These are phyloP conservation scores for Apamea crenata DNA, from an alignment of 2,888 invertebrate species.

Conservation along the genomic window DNA sequence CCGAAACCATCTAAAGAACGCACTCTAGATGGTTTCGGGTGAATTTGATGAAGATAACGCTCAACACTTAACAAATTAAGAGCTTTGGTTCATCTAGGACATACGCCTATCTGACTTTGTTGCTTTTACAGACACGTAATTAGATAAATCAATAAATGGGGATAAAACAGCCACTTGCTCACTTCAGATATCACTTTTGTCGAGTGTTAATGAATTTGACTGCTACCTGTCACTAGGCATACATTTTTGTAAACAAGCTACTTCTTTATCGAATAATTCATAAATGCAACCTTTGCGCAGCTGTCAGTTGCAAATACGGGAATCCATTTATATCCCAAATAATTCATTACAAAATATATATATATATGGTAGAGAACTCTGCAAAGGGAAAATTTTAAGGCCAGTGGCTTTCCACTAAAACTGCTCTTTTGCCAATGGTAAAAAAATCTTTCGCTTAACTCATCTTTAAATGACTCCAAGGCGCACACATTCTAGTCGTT, in stretches of 20 bases:
- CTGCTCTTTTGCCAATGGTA: not conserved
- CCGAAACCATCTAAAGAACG: not conserved
- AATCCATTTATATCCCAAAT: not conserved
- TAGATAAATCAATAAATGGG: not conserved
- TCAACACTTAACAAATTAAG: not conserved
- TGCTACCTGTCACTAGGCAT: not conserved
- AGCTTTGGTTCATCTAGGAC: not conserved
- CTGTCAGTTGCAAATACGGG: not conserved
- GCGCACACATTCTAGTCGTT: not conserved
- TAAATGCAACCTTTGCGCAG: too few species aligned
- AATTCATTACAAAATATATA: not conserved
- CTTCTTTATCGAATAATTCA: not conserved
- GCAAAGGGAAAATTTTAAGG: not conserved
- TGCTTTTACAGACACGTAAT: not conserved
- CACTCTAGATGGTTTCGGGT: not conserved
- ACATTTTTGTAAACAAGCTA: not conserved
- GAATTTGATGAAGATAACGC: not conserved
- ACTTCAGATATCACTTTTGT: not conserved
- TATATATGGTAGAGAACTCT: not conserved
- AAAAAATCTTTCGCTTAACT: not conserved
- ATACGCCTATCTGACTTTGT: not conserved
- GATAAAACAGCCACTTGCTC: not conserved
- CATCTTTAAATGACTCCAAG: not conserved
- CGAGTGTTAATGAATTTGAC: not conserved
- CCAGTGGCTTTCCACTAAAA: not conserved